These are phyloP conservation scores for Hirudinaria manillensis DNA, from an alignment of 2,888 invertebrate genomes.

Conservation along the genomic window DNA sequence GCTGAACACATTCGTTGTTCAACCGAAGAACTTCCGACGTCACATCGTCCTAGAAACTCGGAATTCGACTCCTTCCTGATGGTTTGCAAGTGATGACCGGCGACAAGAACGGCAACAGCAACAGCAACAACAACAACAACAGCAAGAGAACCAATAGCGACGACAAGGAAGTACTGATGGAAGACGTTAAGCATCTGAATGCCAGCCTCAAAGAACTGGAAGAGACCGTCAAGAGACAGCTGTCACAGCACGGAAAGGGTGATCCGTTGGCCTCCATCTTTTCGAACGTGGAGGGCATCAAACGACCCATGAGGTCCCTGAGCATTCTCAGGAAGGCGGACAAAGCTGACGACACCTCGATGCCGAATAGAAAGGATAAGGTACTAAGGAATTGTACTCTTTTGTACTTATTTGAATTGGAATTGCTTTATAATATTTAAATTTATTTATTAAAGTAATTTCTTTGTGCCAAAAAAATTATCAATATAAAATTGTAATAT, in stretches of 20 bases:
- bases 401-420: too few species aligned
- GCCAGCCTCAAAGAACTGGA: slow-evolving; percentile 16
- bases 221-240: slow-evolving; percentile 10
- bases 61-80: too few species aligned
- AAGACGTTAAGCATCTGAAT: slow-evolving; percentile 4
- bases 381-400: neutral
- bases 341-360: neutral
- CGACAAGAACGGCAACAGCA: slow-evolving; percentile 1
- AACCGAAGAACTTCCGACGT: too few species aligned
- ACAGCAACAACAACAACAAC: slow-evolving; percentile 15
- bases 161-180: slow-evolving; percentile 4
- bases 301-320: neutral
- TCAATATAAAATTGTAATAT: too few species aligned
- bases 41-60: too few species aligned
- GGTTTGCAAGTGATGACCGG: neutral
- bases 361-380: slow-evolving; percentile 1
- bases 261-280: neutral
- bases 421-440: too few species aligned
- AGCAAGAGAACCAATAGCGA: neutral
- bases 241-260: neutral
- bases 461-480: too few species aligned
- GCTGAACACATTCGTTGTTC: too few species aligned
- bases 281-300: neutral
- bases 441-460: too few species aligned
- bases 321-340: neutral